Evolutionary conservation across 1,140 invertebrate species (phyloP), one percentile per base, ranked within the genome.

Genomic region (Drosophila saltans): DNA sequence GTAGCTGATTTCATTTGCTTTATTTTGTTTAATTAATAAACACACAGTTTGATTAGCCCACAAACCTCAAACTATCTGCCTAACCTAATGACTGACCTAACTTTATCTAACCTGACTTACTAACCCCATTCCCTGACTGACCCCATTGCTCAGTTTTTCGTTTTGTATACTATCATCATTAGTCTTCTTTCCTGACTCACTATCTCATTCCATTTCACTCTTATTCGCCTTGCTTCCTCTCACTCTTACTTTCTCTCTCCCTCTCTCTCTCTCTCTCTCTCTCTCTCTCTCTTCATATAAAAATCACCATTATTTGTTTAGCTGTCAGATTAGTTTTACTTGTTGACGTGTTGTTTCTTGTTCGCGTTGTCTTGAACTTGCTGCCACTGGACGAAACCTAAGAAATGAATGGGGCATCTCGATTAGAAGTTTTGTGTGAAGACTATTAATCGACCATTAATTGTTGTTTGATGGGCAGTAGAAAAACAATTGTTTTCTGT

Each of bases 311-410:
- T 83, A 83, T 83, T 83, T 83, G 81, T 83, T 83, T 84, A 73
- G 77, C 77, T 83, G 81, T 83, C 81, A 83, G 81, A 83, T 83
- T 83, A 84, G 81, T 80, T 75, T 80, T 66, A 84, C 81, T 83
- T 83, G 81, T 83, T 84, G 81, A 83, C 79, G 77, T 66, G 62
- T 71, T 66, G 56, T 68, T 52, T 68, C 69, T 41, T 52, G 72
- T 73, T 74, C 66, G 71, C 74, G 75, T 70, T 52, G 45, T 76
- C 62, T 68, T 75, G 69, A 72, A 72, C 45, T 58, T 65, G 39
- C 61, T 56, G 8, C 36, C 6, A 52, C 7, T 26, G 21, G 24
- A 1, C 45, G 21, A 52, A 26, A 26, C 26, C 26, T 26, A 40
- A 21, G 16, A 16, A 16, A 5, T 2, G 30, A 21, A 21, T 52